phyloP scores from a whole-genome alignment of 2,888 invertebrate species.

The Aphodius granarius region DNA sequence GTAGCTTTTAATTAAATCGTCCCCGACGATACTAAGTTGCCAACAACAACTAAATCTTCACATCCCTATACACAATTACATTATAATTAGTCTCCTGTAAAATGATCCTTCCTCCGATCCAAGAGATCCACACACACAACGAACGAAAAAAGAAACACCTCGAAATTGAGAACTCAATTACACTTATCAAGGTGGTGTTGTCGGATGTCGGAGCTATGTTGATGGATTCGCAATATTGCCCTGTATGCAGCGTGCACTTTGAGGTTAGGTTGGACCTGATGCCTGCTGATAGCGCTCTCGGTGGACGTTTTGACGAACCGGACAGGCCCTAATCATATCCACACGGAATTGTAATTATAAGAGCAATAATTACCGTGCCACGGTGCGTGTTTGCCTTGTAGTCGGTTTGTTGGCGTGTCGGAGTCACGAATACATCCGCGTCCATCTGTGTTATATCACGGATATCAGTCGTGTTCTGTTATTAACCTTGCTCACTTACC shows the following conservation, averaged over 20 bases:
- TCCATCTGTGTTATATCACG: slow-evolving; percentile 40
- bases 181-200: slow-evolving; percentile 43
- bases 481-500: background rate
- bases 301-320: slow-evolving; percentile 43
- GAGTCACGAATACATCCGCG: slow-evolving; percentile 39
- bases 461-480: slow-evolving; percentile 13
- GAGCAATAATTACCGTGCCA: slow-evolving; percentile 44
- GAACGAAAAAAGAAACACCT: slow-evolving; percentile 30
- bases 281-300: slow-evolving; percentile 1
- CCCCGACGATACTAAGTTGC: slow-evolving; percentile 17
- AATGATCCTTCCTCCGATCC: slow-evolving; percentile 39
- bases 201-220: slow-evolving; percentile 29
- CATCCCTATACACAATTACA: slow-evolving; percentile 42
- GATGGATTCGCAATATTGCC: slow-evolving; percentile 43
- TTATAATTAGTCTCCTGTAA: slow-evolving; percentile 42
- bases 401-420: slow-evolving; percentile 43
- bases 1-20: slow-evolving; percentile 4
- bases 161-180: slow-evolving; percentile 51
- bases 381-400: slow-evolving; percentile 49
- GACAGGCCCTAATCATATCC: slow-evolving; percentile 48
- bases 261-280: background rate
- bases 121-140: background rate
- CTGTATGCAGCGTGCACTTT: slow-evolving; percentile 27
- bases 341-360: slow-evolving; percentile 47
- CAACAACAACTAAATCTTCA: slow-evolving; percentile 19